Percentiles rank a stretch among this genome's conserved stretches.
Conservation (phyloP, 2,113 vertebrate species). For the Myrmecobius fasciatus region DNA sequence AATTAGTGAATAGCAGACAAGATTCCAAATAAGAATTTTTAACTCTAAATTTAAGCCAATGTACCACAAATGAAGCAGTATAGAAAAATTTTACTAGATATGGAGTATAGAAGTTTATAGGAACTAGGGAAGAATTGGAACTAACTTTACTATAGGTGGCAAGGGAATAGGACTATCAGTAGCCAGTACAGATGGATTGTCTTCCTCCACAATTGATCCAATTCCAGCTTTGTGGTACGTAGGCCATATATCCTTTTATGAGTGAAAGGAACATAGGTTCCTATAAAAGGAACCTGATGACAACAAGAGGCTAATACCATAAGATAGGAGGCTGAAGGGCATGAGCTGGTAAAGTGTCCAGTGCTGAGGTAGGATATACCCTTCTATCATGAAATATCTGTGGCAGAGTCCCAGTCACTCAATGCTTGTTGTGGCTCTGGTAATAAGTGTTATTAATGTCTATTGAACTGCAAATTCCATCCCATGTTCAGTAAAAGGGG, state of each 20-base stretch:
- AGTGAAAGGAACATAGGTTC: background rate
- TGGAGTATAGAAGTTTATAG: background rate
- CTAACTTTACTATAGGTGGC: background rate
- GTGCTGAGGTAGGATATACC: accelerated
- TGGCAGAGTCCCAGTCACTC: background rate
- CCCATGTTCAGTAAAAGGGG: background rate
- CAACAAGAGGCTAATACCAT: background rate
- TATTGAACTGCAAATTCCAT: background rate
- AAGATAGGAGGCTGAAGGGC: background rate
- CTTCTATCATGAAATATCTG: background rate
- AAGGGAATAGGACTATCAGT: background rate
- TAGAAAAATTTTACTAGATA: background rate
- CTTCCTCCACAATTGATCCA: background rate
- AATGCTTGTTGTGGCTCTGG: background rate
- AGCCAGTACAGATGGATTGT: background rate
- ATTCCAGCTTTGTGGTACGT: background rate
- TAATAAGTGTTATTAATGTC: background rate
- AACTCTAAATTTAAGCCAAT: background rate
- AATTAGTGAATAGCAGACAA: background rate
- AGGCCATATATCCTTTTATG: background rate
- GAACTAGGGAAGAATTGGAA: background rate
- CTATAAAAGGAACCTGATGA: background rate
- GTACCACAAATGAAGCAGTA: background rate
- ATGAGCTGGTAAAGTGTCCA: background rate
- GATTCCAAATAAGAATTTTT: background rate